Conservation (phyloP, 2,113 vertebrate genomes). For the Rattus rattus region DNA sequence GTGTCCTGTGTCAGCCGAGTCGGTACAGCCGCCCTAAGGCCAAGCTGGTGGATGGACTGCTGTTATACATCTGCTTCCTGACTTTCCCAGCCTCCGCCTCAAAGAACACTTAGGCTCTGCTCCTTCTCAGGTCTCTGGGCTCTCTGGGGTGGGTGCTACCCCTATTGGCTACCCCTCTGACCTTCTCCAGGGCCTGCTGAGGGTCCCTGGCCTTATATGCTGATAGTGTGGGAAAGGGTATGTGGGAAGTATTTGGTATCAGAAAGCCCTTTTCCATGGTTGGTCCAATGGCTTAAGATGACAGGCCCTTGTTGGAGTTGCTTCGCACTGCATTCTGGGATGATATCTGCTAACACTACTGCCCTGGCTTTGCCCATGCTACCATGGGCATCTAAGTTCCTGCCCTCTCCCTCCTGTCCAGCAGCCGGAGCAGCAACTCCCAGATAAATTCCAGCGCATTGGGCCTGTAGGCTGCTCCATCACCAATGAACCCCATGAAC, state of each 20-base stretch:
- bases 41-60: neutral
- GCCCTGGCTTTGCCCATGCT: constrained; percentile 56
- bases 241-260: neutral
- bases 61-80: neutral
- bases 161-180: neutral
- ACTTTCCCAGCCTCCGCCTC: neutral
- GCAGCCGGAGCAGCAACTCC: constrained; percentile 73
- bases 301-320: constrained; percentile 5
- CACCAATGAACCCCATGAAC: constrained; percentile 95
- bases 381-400: neutral
- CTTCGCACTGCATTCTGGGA: constrained; percentile 47
- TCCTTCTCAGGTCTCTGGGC: neutral
- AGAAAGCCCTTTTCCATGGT: neutral
- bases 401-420: constrained; percentile 8
- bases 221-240: neutral
- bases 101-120: neutral
- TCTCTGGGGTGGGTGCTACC: neutral
- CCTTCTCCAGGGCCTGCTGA: neutral
- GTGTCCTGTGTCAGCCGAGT: neutral
- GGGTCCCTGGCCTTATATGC: neutral
- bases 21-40: neutral
- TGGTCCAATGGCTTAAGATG: too few species aligned
- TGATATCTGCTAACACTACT: constrained; percentile 39
- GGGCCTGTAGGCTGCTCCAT: constrained; percentile 84
- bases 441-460: constrained; percentile 63